A percentile compares a stretch with the other conserved stretches of the same genome.
Conservation (phyloP, 2,113 vertebrate genomes). For the Brachirus orientalis region DNA sequence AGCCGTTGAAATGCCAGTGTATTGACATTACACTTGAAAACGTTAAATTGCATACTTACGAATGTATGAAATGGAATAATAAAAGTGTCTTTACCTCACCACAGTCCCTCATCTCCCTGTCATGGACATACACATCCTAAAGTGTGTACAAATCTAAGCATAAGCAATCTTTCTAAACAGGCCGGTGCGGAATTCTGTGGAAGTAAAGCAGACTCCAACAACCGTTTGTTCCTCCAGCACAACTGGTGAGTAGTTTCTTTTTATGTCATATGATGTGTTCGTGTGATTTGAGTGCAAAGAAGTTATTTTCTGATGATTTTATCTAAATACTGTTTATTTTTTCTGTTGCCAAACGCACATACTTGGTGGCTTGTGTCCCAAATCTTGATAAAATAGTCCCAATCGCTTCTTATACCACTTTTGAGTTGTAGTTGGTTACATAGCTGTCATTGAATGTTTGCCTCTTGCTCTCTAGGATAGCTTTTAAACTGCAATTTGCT, state of each 20-base stretch:
- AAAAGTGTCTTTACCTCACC: constrained; percentile 10
- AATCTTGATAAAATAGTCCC: no score
- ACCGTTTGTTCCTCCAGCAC: constrained; percentile 54
- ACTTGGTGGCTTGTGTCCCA: no score
- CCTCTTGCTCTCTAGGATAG: no score
- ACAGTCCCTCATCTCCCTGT: constrained; percentile 37
- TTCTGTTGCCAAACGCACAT: no score
- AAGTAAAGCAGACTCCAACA: constrained; percentile 69
- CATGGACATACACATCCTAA: constrained; percentile 25
- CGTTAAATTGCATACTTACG: background rate
- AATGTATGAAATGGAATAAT: constrained; percentile 54
- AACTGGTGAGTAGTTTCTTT: constrained; percentile 65
- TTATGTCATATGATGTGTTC: constrained; percentile 4
- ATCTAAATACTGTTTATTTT: no score
- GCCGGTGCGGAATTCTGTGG: constrained; percentile 69
- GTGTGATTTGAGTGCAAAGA: background rate
- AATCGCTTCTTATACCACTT: no score
- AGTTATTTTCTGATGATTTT: background rate
- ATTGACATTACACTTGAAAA: constrained; percentile 6
- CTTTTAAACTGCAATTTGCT: no score
- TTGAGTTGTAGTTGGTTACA: no score
- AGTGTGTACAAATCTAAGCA: constrained; percentile 58
- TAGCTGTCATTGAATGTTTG: no score
- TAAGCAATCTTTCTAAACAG: constrained; percentile 75
- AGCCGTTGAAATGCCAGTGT: background rate